A percentile compares a stretch with the other conserved stretches of the same genome.
These are phyloP conservation scores for Serranus cabrilla DNA, from an alignment of 2,797 vertebrate genomes.

Conservation along the genomic window DNA sequence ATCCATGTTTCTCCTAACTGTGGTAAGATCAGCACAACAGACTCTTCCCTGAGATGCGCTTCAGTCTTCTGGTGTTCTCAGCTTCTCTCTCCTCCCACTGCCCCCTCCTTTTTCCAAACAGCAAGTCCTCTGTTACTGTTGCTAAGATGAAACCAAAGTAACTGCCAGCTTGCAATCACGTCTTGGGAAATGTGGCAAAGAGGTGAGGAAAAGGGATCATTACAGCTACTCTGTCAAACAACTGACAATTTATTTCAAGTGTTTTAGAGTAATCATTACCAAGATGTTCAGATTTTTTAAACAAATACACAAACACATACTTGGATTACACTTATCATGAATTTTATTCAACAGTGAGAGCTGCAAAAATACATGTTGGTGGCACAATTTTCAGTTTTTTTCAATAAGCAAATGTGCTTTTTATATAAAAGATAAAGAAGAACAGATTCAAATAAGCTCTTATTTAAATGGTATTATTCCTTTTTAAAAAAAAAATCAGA, in stretches of 20 bases:
- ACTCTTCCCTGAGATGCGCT: slow-evolving; percentile 10
- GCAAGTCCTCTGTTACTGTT: slow-evolving; percentile 75
- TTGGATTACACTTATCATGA: neutral
- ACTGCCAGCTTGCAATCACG: slow-evolving; percentile 58
- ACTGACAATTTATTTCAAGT: neutral
- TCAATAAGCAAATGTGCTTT: neutral
- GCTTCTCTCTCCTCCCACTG: slow-evolving; percentile 47
- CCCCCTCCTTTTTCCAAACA: slow-evolving; percentile 43
- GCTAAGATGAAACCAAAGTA: slow-evolving; percentile 81
- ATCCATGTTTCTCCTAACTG: slow-evolving; percentile 11
- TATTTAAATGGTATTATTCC: neutral
- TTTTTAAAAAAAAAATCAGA: neutral
- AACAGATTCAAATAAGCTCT: too few species aligned
- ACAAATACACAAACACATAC: neutral
- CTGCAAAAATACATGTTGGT: neutral
- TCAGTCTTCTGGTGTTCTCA: slow-evolving; percentile 29
- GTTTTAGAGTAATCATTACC: neutral
- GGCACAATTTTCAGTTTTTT: neutral
- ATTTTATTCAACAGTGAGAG: slow-evolving; percentile 27
- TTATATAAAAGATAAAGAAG: neutral
- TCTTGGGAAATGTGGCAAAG: slow-evolving; percentile 63
- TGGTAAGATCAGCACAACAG: neutral
- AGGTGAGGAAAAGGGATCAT: slow-evolving; percentile 27
- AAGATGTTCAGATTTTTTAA: neutral
- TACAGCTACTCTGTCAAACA: slow-evolving; percentile 6